These are phyloP conservation scores for Lindbergichthys nudifrons DNA, from an alignment of 2,797 vertebrate species.

Conservation along the genomic window DNA sequence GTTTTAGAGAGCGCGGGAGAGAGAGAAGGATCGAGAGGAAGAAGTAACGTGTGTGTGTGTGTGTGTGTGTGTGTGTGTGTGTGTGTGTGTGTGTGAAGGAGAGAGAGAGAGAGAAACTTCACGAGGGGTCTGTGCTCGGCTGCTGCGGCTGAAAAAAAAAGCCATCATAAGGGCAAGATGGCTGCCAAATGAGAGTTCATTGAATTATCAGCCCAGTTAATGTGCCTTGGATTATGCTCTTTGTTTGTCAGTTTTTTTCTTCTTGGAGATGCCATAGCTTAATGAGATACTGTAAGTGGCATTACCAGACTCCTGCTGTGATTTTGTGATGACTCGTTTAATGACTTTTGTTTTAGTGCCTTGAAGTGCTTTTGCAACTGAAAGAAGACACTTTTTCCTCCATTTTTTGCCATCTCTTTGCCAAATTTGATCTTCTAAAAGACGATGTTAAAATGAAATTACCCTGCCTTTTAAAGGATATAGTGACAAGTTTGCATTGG, in stretches of 20 bases:
- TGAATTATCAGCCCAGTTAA: constrained; percentile 93
- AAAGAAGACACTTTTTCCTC: constrained; percentile 58
- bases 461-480: constrained; percentile 28
- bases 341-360: constrained; percentile 84
- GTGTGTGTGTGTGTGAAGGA: constrained; percentile 28
- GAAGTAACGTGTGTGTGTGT: constrained; percentile 23
- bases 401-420: constrained; percentile 33
- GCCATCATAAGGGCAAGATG: constrained; percentile 98
- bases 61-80: constrained; percentile 26
- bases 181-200: constrained; percentile 98
- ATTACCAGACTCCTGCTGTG: constrained; percentile 83
- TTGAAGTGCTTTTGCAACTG: constrained; percentile 72
- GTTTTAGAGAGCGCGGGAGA: constrained; percentile 82
- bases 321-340: constrained; percentile 85
- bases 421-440: constrained; percentile 50
- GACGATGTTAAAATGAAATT: constrained; percentile 15
- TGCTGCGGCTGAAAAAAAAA: constrained; percentile 81
- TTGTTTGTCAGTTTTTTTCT: constrained; percentile 79
- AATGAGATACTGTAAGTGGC: constrained; percentile 86
- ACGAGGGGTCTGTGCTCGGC: constrained; percentile 70
- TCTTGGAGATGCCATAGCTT: constrained; percentile 82
- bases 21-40: constrained; percentile 21
- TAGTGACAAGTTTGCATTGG: constrained; percentile 10
- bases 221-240: constrained; percentile 84
- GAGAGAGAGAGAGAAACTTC: constrained; percentile 61